Conservation (phyloP, 2,888 invertebrate genomes). For the Pandemis corylana region DNA sequence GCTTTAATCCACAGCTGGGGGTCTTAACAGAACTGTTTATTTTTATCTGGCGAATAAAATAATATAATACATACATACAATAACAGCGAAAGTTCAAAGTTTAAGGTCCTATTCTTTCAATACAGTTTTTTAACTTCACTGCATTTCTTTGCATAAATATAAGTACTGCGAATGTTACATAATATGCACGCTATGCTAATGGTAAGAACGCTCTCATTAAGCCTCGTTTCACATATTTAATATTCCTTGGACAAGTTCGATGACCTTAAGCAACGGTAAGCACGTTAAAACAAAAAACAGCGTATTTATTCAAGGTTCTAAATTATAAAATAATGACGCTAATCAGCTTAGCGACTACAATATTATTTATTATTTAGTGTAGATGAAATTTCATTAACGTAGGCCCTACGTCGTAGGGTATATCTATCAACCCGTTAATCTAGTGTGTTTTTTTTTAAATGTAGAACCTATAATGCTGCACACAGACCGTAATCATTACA, state of each 20-base stretch:
- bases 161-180: too few relatives aligned
- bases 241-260: slow-evolving; percentile 27
- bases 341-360: background rate
- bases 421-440: background rate
- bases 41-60: background rate
- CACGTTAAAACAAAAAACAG: background rate
- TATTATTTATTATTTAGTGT: background rate
- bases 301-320: background rate
- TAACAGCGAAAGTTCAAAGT: too few relatives aligned
- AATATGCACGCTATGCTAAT: background rate
- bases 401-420: too few relatives aligned
- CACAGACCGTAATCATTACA: too few relatives aligned
- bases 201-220: slow-evolving; percentile 13
- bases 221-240: slow-evolving; percentile 14
- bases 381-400: background rate
- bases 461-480: too few relatives aligned
- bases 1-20: background rate
- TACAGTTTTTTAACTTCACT: too few relatives aligned
- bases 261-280: slow-evolving; percentile 20
- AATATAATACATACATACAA: too few relatives aligned
- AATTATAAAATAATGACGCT: background rate
- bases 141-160: too few relatives aligned
- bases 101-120: too few relatives aligned
- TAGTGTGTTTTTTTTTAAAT: too few relatives aligned
- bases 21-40: background rate